Base-by-base conservation (phyloP, 2,888 invertebrate genomes). In the Sicus ferrugineus region DNA sequence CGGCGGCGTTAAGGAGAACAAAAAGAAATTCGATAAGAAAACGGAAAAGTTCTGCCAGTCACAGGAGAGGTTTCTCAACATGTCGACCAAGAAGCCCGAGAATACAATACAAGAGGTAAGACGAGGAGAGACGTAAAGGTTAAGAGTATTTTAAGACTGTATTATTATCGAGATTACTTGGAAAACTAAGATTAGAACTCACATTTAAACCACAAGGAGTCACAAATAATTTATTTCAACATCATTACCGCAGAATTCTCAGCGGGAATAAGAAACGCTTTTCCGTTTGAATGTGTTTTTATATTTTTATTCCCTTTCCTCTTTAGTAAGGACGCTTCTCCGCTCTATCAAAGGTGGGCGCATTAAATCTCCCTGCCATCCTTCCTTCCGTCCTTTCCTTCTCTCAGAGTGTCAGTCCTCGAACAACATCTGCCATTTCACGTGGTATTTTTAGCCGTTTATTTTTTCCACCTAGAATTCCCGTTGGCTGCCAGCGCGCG, bases 21-120 rank as follows among this genome's bases (percentile, higher is more conserved):
- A 97, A 86, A 97, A 98, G 87, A 96, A 96, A 86, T 98, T 97
- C 87, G 97, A 98, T 83, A 98, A 98, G 86, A 96, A 98, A 86
- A 98, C 98, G 3, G 91, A 94, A 75, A 98, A 98, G 86, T 98
- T 97, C 87, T 98, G 97, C 86, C 94, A 96, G 86, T 95, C 94
- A 77, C 94, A 98, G 86, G 98, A 98, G 87, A 90, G 96, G 76
- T 96, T 97, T 84, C 89, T 98, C 72, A 95, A 95, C 86, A 89
- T 97, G 78, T 96, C 96, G 67, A 93, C 95, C 66, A 95, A 95
- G 88, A 96, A 96, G 83, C 94, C 93, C 70, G 96, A 96, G 84
- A 90, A 90, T 76, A 92, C 94, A 77, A 90, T 97, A 81, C 94
- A 95, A 88, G 97, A 97, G 93, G 96, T 95, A 83, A 84, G 87